A percentile compares a stretch with the other conserved stretches of the same genome.
Evolutionary conservation across 35 echinoderm and acorn worm genomes (phyloP).

Genomic region (Lytechinus variegatus): DNA sequence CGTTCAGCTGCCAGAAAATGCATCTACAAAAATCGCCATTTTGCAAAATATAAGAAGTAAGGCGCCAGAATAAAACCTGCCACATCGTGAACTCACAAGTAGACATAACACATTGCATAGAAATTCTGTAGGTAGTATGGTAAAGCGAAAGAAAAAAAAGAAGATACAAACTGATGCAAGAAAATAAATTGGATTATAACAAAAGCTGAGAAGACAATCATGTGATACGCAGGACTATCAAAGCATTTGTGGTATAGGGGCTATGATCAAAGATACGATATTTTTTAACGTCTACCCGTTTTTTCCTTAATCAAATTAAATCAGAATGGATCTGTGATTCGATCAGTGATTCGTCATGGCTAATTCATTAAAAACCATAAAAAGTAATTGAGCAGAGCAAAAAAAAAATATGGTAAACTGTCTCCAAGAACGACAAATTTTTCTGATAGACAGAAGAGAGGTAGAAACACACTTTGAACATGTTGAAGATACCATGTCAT

Average conservation of each 20-base stretch:
- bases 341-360: no score
- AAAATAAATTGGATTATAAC: background rate
- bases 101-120: background rate
- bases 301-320: no score
- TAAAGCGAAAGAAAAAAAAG: background rate
- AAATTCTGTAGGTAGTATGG: background rate
- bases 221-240: no score
- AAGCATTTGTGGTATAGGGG: no score
- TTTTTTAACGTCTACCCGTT: no score
- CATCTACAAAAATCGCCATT: constrained; percentile 8
- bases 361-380: background rate
- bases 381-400: background rate
- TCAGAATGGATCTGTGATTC: no score
- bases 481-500: background rate
- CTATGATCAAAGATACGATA: no score
- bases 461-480: background rate
- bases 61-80: background rate
- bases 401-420: background rate
- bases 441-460: background rate
- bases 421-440: background rate
- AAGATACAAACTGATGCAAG: background rate
- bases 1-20: background rate
- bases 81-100: background rate
- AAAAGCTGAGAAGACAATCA: no score
- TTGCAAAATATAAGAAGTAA: background rate